Evolutionary conservation across 2,797 vertebrate genomes (phyloP).

Genomic region (Orientallactaga sibirica): DNA sequence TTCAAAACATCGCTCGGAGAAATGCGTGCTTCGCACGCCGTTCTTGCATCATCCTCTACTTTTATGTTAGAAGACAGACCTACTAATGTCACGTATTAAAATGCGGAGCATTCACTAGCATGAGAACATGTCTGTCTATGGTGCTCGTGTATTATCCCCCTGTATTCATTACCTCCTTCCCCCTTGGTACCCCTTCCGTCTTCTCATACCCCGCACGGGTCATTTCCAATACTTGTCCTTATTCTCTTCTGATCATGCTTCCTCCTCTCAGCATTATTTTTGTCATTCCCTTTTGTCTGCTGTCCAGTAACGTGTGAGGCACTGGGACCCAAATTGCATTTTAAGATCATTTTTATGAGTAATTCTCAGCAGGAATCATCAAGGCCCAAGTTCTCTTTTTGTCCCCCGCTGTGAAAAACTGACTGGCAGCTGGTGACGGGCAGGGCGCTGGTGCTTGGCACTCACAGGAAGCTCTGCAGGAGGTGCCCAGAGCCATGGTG

Average conservation of each 20-base stretch:
- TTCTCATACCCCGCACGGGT: conserved; percentile 7
- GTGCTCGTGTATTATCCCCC: background rate
- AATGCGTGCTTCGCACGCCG: background rate
- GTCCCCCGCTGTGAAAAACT: conserved; percentile 79
- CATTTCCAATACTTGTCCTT: background rate
- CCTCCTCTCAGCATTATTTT: conserved; percentile 58
- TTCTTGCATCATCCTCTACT: background rate
- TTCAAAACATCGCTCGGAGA: background rate
- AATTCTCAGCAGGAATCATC: conserved; percentile 71
- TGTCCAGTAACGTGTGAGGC: conserved; percentile 66
- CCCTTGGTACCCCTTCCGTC: background rate
- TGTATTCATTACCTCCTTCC: background rate
- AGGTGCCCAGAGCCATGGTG: conserved; percentile 76
- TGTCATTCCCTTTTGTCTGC: conserved; percentile 71
- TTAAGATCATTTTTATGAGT: conserved; percentile 77
- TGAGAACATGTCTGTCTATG: background rate
- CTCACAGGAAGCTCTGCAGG: conserved; percentile 78
- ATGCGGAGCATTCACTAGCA: background rate
- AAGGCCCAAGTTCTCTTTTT: conserved; percentile 68
- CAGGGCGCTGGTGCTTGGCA: conserved; percentile 74
- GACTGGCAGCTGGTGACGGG: conserved; percentile 83
- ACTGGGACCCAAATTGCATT: conserved; percentile 71
- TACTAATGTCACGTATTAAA: background rate
- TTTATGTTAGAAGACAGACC: conserved; percentile 53
- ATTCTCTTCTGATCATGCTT: background rate